Percentiles rank a stretch among this genome's conserved stretches.
Conservation (phyloP, 2,797 vertebrate genomes). For the Alectoris magna region DNA sequence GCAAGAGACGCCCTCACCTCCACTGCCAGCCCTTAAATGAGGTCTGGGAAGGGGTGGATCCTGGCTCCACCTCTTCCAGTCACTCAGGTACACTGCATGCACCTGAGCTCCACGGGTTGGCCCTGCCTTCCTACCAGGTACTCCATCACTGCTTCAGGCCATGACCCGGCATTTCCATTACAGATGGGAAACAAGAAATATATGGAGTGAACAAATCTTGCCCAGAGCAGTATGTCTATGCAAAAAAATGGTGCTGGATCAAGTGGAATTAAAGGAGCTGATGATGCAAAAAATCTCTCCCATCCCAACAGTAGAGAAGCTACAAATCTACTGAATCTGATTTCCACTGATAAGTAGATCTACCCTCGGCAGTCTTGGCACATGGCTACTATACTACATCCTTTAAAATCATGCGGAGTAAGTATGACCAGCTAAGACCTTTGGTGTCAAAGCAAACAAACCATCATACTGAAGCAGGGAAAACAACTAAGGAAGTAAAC, state of each 20-base stretch:
- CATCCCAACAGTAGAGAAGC: background rate
- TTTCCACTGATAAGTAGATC: background rate
- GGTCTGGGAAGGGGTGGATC: no score
- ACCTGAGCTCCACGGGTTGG: no score
- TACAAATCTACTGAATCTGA: background rate
- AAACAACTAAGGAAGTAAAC: conserved; percentile 1
- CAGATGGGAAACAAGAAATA: background rate
- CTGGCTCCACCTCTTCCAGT: no score
- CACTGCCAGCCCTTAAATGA: no score
- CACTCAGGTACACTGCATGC: no score
- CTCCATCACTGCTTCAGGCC: no score
- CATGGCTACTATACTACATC: no score
- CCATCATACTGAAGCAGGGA: background rate
- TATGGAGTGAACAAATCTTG: background rate
- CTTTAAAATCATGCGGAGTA: no score
- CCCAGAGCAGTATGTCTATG: background rate
- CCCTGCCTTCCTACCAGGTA: no score
- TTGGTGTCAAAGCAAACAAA: background rate
- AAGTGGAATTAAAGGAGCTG: background rate
- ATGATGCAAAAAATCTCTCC: background rate
- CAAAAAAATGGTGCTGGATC: background rate
- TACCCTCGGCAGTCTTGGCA: background rate
- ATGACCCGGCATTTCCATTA: no score
- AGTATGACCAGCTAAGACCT: background rate
- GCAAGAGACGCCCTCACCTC: no score